Evolutionary conservation across 1,140 invertebrate genomes (phyloP), one percentile per base, ranked within the genome.

Genomic region (Bombus vancouverensis): DNA sequence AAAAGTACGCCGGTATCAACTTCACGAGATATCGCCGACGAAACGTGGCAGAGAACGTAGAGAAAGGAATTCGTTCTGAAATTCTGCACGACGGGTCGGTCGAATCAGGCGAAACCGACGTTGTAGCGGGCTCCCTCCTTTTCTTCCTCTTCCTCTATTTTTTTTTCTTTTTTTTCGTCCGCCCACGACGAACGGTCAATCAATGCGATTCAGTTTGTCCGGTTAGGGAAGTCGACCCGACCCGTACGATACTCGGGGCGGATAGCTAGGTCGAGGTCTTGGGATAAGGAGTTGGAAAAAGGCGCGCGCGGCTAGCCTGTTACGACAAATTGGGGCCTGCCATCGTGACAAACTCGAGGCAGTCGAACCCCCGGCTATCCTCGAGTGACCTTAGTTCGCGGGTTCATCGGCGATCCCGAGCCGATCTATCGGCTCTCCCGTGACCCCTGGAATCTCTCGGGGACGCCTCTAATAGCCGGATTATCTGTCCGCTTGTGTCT

Each of bases 391-490:
- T 91, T 88, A 90, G 88, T 87, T 89, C 91, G 87, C 90, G 88
- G 92, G 88, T 93, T 87, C 91, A 93, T 93, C 89, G 90, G 82
- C 90, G 88, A 93, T 88, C 81, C 85, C 80, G 81, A 84, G 85
- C 91, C 93, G 92, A 93, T 94, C 92, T 92, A 95, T 94, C 93
- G 93, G 91, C 86, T 88, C 87, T 89, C 42, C 81, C 79, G 70
- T 88, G 88, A 91, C 90, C 90, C 89, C 71, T 75, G 81, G 85
- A 91, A 91, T 94, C 94, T 93, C 94, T 87, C 84, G 92, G 94
- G 94, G 92, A 94, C 94, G 93, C 92, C 93, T 94, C 94, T 95
- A 95, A 95, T 95, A 95, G 94, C 93, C 91, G 92, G 94, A 95
- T 95, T 95, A 95, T 95, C 94, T 93, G 86, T 92, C 90, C 91